Evolutionary conservation across 2,797 vertebrate genomes (phyloP).

Genomic region (Microchirus variegatus): DNA sequence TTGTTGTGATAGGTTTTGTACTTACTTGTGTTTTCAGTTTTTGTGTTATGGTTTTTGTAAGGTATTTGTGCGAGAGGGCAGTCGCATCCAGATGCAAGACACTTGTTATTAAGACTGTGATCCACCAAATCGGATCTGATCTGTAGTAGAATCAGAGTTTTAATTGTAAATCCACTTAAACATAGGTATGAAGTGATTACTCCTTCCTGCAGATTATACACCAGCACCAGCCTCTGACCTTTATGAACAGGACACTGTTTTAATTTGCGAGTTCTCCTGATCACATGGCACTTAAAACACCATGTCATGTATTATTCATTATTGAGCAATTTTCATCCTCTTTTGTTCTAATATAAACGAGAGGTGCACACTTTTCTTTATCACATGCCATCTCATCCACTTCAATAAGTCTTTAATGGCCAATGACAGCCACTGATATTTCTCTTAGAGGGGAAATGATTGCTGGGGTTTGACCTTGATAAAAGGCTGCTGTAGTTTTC

Average conservation of each 20-base stretch:
- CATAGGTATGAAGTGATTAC: no score
- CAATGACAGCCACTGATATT: constrained; percentile 50
- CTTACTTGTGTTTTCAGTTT: no score
- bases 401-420: constrained; percentile 33
- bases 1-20: no score
- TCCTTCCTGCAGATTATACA: not conserved
- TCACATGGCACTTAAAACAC: constrained; percentile 63
- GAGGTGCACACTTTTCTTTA: constrained; percentile 7
- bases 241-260: constrained; percentile 49
- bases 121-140: no score
- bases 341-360: constrained; percentile 40
- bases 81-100: no score
- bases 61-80: no score
- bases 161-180: no score
- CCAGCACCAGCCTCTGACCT: constrained; percentile 42
- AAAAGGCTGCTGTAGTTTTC: constrained; percentile 15
- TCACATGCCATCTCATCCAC: constrained; percentile 39
- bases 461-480: constrained; percentile 33
- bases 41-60: no score
- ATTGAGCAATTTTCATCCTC: constrained; percentile 53
- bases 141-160: no score
- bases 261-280: constrained; percentile 54
- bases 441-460: constrained; percentile 37
- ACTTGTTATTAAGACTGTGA: no score
- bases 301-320: constrained; percentile 63